These are phyloP conservation scores for Sycophila texana DNA, from an alignment of 2,888 invertebrate genomes.

Conservation along the genomic window DNA sequence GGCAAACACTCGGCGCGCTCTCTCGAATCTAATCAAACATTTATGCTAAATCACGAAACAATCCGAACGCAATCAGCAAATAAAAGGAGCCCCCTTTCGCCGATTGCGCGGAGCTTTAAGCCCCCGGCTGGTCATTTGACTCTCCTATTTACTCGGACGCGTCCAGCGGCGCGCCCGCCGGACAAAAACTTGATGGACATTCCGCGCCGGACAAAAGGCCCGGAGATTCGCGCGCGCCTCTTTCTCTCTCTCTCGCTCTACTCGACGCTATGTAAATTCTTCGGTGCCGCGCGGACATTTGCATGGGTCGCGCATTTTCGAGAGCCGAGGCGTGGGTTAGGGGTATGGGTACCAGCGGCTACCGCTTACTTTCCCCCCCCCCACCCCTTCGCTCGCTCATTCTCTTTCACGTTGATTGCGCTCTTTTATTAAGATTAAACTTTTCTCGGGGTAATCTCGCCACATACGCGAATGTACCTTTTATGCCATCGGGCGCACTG, in stretches of 20 bases:
- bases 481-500: slow-evolving; percentile 47
- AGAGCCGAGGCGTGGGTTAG: slow-evolving; percentile 57
- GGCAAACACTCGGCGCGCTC: slow-evolving; percentile 62
- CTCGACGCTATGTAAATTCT: slow-evolving; percentile 73
- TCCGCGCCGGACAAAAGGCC: slow-evolving; percentile 73
- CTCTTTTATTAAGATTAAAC: slow-evolving; percentile 76
- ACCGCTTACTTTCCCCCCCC: slow-evolving; percentile 10
- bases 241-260: slow-evolving; percentile 6
- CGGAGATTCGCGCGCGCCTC: slow-evolving; percentile 60
- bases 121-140: slow-evolving; percentile 75
- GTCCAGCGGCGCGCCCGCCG: slow-evolving; percentile 59
- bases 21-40: slow-evolving; percentile 75
- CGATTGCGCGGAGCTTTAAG: slow-evolving; percentile 68
- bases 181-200: slow-evolving; percentile 76
- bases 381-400: slow-evolving; percentile 11
- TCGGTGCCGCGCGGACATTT: slow-evolving; percentile 67
- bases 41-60: slow-evolving; percentile 77
- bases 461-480: slow-evolving; percentile 41
- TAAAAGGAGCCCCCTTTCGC: slow-evolving; percentile 70
- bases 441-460: slow-evolving; percentile 72
- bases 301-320: slow-evolving; percentile 74
- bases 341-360: slow-evolving; percentile 2
- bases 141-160: slow-evolving; percentile 73
- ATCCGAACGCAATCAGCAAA: slow-evolving; percentile 76
- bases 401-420: slow-evolving; percentile 69